A percentile compares a stretch with the other conserved stretches of the same genome.
Conservation (phyloP, 2,888 invertebrate genomes). For the Caenorhabditis doughertyi region DNA sequence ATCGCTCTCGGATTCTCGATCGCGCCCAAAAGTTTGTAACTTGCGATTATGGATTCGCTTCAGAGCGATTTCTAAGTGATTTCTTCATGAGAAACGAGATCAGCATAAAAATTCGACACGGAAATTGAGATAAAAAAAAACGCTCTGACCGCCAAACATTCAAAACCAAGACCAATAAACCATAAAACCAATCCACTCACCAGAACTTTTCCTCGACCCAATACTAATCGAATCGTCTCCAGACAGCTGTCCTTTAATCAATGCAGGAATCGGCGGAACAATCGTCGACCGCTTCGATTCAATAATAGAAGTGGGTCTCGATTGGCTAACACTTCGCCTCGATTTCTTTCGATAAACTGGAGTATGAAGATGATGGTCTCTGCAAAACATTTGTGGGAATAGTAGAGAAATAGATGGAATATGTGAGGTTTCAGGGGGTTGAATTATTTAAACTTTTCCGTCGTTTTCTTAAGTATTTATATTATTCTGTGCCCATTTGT, state of each 20-base stretch:
- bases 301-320: constrained; percentile 39
- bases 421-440: too few relatives aligned
- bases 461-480: constrained; percentile 13
- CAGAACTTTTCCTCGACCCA: constrained; percentile 61
- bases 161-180: not conserved
- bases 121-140: too few relatives aligned
- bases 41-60: too few relatives aligned
- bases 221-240: constrained; percentile 59
- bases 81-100: too few relatives aligned
- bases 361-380: constrained; percentile 49
- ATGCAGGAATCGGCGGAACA: constrained; percentile 54
- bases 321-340: constrained; percentile 60
- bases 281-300: constrained; percentile 20
- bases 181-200: too few relatives aligned
- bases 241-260: constrained; percentile 51
- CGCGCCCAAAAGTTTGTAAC: too few relatives aligned
- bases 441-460: constrained; percentile 25
- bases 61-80: too few relatives aligned
- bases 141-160: not conserved
- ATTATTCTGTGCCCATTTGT: constrained; percentile 14
- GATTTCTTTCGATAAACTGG: constrained; percentile 61
- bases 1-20: too few relatives aligned
- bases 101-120: too few relatives aligned
- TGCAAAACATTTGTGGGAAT: constrained; percentile 30
- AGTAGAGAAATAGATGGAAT: not conserved